Base-by-base conservation (phyloP, 2,113 vertebrate genomes). In the Chiloscyllium plagiosum region DNA sequence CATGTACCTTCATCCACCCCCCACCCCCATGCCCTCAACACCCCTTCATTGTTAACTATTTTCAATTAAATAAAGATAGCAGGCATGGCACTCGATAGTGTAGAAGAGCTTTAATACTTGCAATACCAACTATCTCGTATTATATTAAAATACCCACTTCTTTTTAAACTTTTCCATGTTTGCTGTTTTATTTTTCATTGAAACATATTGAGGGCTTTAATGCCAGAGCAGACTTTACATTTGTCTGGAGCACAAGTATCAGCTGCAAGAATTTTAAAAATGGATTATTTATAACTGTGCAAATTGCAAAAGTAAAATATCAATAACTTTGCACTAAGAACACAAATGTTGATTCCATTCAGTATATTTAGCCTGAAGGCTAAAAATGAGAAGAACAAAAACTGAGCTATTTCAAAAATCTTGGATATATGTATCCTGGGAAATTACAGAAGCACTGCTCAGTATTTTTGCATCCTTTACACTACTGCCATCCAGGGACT, bases 401-500 rank as follows among this genome's bases (percentile, higher is more conserved):
- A 90, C 24, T 90, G 3, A 15, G 87, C 22, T 61, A 90, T 90
- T 90, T 61, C 33, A 52, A 50, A 89, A 89, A 26, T 26, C 50
- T 56, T 89, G 86, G 22, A 42, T 50, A 29, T 29, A 50, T 56
- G 47, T 56, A 29, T 33, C 86, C 50, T 89, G 26, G 86, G 86
- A 89, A 89, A 56, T 56, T 24, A 24, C 26, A 89, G 2, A 89
- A 56, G 22, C 10, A 26, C 86, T 56, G 50, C 29, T 90, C 56
- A 52, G 42, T 90, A 50, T 56, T 26, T 90, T 47, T 83, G 80
- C 87, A 61, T 15, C 10, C 87, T 90, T 90, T 52, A 61, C 26
- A 52, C 87, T 90, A 90, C 87, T 90, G 87, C 87, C 87, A 90
- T 90, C 86, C 50, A 89, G 86, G 86, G 86, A 89, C 52, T 89